These are phyloP conservation scores for Esperia sulphurella DNA, from an alignment of 2,888 invertebrate species.

Conservation along the genomic window DNA sequence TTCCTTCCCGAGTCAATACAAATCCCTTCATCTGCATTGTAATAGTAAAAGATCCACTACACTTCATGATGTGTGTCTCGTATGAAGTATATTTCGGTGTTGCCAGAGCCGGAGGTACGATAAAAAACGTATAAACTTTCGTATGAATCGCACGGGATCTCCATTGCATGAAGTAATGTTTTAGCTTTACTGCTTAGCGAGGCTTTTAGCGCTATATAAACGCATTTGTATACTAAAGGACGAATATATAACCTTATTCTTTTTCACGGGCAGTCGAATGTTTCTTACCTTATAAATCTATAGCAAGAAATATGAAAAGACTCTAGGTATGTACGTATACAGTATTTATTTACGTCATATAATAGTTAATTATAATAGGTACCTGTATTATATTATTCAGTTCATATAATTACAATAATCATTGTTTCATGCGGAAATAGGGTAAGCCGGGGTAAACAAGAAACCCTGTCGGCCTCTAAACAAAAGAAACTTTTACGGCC, in stretches of 20 bases:
- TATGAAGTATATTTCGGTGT: constrained; percentile 16
- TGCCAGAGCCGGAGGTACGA: constrained; percentile 9
- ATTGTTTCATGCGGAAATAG: constrained; percentile 15
- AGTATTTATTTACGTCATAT: not conserved
- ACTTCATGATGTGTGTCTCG: constrained; percentile 18
- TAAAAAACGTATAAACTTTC: constrained; percentile 13
- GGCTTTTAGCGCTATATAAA: constrained; percentile 1
- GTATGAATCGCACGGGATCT: constrained; percentile 13
- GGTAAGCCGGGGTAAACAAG: constrained; percentile 28
- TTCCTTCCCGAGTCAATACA: constrained; percentile 28
- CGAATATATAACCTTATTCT: not conserved
- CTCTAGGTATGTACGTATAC: not conserved
- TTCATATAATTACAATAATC: not conserved
- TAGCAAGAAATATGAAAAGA: no score
- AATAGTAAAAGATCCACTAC: constrained; percentile 23
- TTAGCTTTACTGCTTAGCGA: constrained; percentile 5
- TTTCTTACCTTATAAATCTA: no score
- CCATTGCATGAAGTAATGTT: constrained; percentile 11
- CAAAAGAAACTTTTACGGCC: constrained; percentile 33
- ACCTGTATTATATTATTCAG: not conserved
- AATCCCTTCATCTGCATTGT: constrained; percentile 39
- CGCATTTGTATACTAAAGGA: not conserved
- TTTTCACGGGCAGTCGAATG: not conserved
- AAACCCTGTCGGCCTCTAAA: constrained; percentile 31
- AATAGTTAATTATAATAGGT: no score